phyloP scores from a whole-genome alignment of 2,113 vertebrate genomes.

The Poecilia latipinna region DNA sequence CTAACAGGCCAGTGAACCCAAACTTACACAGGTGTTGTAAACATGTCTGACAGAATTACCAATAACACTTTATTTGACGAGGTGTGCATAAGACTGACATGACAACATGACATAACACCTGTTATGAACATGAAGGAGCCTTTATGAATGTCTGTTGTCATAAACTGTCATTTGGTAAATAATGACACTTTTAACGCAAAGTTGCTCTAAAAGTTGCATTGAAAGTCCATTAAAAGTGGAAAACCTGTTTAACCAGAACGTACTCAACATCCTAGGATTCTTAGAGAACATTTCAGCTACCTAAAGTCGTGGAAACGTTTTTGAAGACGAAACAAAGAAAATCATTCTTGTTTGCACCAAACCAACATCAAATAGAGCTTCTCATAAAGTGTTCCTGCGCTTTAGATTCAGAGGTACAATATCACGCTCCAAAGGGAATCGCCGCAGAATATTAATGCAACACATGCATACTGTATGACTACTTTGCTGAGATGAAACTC shows the following conservation, averaged over 20 bases:
- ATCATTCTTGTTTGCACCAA: neutral
- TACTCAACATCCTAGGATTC: neutral
- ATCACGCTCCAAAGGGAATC: slow-evolving; percentile 36
- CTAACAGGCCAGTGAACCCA: too few relatives aligned
- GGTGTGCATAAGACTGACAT: too few relatives aligned
- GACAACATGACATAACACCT: too few relatives aligned
- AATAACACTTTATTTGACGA: too few relatives aligned
- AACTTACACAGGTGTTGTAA: neutral
- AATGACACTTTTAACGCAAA: too few relatives aligned
- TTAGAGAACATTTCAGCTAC: neutral
- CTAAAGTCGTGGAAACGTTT: neutral
- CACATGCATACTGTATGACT: slow-evolving; percentile 14
- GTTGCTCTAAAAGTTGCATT: too few relatives aligned
- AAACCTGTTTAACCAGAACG: neutral
- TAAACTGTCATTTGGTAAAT: too few relatives aligned
- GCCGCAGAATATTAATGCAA: slow-evolving; percentile 47
- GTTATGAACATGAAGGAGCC: too few relatives aligned
- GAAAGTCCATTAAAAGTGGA: too few relatives aligned
- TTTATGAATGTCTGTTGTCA: too few relatives aligned
- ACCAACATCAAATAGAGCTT: slow-evolving; percentile 37
- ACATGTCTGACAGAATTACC: neutral
- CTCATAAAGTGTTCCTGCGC: slow-evolving; percentile 42
- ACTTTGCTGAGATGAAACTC: slow-evolving; percentile 42
- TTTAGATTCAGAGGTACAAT: slow-evolving; percentile 27
- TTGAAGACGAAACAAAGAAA: neutral